Percentiles rank a stretch among this genome's conserved stretches.
These are phyloP conservation scores for Aphaenogaster floridana DNA, from an alignment of 1,140 invertebrate species.

Conservation along the genomic window DNA sequence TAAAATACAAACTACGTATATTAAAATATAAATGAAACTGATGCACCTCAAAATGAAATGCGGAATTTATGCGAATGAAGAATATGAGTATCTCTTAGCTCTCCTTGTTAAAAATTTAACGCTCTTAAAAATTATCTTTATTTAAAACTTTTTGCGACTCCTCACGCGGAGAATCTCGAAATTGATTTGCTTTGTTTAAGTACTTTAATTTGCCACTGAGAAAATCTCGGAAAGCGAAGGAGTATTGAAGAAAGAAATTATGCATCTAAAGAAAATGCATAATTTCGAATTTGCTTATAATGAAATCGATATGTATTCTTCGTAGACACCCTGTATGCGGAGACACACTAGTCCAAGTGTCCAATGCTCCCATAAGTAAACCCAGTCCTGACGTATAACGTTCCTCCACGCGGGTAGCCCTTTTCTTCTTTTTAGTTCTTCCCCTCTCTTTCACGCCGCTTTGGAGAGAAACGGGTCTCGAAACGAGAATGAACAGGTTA, in stretches of 20 bases:
- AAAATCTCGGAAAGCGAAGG: background rate
- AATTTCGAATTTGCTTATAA: background rate
- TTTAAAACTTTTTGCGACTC: background rate
- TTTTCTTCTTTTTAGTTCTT: background rate
- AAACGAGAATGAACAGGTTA: slow-evolving; percentile 45
- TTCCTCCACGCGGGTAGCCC: slow-evolving; percentile 21
- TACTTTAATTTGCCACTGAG: background rate
- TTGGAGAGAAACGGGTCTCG: slow-evolving; percentile 34
- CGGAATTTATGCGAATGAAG: background rate
- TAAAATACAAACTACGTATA: background rate
- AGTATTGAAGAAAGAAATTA: background rate
- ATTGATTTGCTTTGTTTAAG: background rate
- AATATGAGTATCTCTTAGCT: background rate
- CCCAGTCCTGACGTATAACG: slow-evolving; percentile 49
- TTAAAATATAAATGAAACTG: background rate
- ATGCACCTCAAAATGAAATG: background rate
- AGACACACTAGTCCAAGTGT: slow-evolving; percentile 9
- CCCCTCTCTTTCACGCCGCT: background rate
- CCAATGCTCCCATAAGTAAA: slow-evolving; percentile 51
- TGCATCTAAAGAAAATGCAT: background rate
- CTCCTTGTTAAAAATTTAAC: background rate
- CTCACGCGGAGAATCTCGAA: background rate
- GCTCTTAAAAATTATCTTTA: background rate
- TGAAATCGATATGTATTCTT: slow-evolving; percentile 3
- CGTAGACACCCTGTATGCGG: slow-evolving; percentile 1